A percentile compares a stretch with the other conserved stretches of the same genome.
Conservation (phyloP, 2,113 vertebrate species). For the Neofelis nebulosa region DNA sequence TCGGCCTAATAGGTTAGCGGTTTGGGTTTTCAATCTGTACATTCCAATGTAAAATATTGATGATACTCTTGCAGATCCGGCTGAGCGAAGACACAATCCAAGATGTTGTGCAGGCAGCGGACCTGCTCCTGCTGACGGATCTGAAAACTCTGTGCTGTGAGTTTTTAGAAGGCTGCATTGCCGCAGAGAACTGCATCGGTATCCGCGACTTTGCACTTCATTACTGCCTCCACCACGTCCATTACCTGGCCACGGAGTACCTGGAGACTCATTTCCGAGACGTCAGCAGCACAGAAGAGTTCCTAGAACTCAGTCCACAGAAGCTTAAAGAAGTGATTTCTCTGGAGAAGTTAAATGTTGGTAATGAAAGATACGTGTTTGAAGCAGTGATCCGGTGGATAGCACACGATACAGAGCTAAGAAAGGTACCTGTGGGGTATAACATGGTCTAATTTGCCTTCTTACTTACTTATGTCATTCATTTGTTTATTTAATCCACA, state of each 20-base stretch:
- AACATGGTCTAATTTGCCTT: background rate
- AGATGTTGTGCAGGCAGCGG: conserved; percentile 97
- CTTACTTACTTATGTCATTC: background rate
- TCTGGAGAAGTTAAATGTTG: conserved; percentile 98
- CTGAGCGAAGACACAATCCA: conserved; percentile 98
- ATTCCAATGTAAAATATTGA: background rate
- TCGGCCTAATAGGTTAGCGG: background rate
- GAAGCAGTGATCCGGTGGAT: conserved; percentile 97
- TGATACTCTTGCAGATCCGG: conserved; percentile 88
- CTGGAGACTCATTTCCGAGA: conserved; percentile 98
- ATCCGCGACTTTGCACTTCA: conserved; percentile 97
- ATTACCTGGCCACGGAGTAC: conserved; percentile 95
- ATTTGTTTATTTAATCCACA: background rate
- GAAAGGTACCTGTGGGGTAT: conserved; percentile 87
- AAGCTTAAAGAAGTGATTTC: conserved; percentile 94
- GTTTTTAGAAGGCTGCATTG: conserved; percentile 97
- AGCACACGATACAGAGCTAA: conserved; percentile 90
- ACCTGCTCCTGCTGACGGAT: conserved; percentile 96
- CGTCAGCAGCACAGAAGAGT: conserved; percentile 94
- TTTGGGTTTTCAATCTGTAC: background rate
- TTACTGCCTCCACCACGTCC: conserved; percentile 96
- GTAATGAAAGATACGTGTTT: conserved; percentile 96
- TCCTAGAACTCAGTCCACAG: conserved; percentile 92
- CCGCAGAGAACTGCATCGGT: conserved; percentile 98
- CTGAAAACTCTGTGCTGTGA: conserved; percentile 97